Evolutionary conservation across 1,140 invertebrate species (phyloP).

Genomic region (Drosophila triauraria): DNA sequence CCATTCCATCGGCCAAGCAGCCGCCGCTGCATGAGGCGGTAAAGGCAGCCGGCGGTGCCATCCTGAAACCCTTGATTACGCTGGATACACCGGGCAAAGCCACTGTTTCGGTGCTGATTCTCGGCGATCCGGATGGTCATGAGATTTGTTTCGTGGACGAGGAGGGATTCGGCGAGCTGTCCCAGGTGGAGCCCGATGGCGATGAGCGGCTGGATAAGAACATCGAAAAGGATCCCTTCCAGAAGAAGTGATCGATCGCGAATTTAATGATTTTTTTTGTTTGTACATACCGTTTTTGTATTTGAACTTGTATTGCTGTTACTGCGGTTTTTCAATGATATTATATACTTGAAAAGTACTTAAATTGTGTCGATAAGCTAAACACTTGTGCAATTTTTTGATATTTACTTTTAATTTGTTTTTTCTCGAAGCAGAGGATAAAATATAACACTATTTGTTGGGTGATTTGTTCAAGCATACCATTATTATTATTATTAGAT

Average conservation of each 20-base stretch:
- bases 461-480: neutral
- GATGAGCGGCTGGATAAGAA: slow-evolving; percentile 92
- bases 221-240: slow-evolving; percentile 86
- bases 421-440: neutral
- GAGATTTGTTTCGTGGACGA: slow-evolving; percentile 99
- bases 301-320: slow-evolving; percentile 12
- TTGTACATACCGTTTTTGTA: slow-evolving; percentile 27
- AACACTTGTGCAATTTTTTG: neutral
- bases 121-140: slow-evolving; percentile 98
- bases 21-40: slow-evolving; percentile 91
- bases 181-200: slow-evolving; percentile 93
- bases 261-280: slow-evolving; percentile 7
- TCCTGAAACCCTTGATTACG: slow-evolving; percentile 94
- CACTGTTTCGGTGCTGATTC: slow-evolving; percentile 97
- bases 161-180: slow-evolving; percentile 95
- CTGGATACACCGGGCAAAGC: slow-evolving; percentile 98
- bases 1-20: slow-evolving; percentile 92
- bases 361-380: slow-evolving; percentile 10
- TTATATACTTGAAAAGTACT: neutral
- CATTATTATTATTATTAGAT: too few relatives aligned
- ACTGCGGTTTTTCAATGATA: slow-evolving; percentile 12
- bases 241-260: slow-evolving; percentile 22
- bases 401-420: neutral
- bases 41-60: slow-evolving; percentile 89
- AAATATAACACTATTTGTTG: neutral